Base-by-base conservation (phyloP, 2,797 vertebrate genomes). In the Dallia pectoralis region DNA sequence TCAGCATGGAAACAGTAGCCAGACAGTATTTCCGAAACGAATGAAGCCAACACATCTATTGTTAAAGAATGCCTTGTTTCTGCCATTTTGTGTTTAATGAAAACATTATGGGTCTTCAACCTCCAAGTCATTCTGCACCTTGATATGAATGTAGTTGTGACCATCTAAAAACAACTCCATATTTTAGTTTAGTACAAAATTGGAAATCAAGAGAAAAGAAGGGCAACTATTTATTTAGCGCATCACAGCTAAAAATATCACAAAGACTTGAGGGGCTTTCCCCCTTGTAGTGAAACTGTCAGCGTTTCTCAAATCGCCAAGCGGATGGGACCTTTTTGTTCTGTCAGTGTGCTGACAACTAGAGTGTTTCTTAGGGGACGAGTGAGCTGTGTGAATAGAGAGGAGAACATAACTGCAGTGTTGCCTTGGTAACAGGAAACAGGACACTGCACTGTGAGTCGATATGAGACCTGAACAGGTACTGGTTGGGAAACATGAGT, bases 361-460 rank as follows among this genome's bases (percentile, higher is more conserved):
- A 30, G 70, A 83, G 82, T 81, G 83, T 87, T 83, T 90, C 86
- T 89, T 82, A 71, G 79, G 81, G 84, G 79, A 87, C 59, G 75
- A 85, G 89, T 91, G 85, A 75, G 69, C 77, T 76, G 73, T 61
- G 67, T 88, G 88, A 91, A 92, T 88, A 71, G 81, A 81, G 79
- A 83, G 74, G 79, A 32, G 87, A 92, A 91, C 82, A 84, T 87
- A 91, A 91, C 89, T 85, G 44, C 79, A 44, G 76, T 2, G 91
- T 93, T 93, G 87, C 90, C 79, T 33, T 59, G 86, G 92, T 80
- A 88, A 94, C 91, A 4, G 71, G 74, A 78, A 91, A 92, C 87
- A 77, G 74, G 85, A 93, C 85, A 89, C 87, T 19, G 40, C 81
- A 74, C 82, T 1, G 75, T 77, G 74, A 83, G 78, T 82, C 74